A percentile compares a stretch with the other conserved stretches of the same genome.
Conservation (phyloP, 2,888 invertebrate species). For the Tenthredo distinguenda region DNA sequence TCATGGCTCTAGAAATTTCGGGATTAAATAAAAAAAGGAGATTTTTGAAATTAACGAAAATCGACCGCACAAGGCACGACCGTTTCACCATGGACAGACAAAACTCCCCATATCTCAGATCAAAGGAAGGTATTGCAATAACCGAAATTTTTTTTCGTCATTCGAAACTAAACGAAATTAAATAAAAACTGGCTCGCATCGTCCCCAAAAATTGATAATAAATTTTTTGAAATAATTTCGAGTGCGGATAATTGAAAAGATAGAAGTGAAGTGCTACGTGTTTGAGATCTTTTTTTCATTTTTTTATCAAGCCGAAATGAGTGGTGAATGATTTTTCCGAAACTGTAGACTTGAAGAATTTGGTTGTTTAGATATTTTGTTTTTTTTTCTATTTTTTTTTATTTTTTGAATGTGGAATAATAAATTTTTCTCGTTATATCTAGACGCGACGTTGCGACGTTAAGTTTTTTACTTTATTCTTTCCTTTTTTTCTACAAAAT, state of each 20-base stretch:
- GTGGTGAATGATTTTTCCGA: not conserved
- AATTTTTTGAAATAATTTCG: not conserved
- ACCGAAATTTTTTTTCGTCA: no score
- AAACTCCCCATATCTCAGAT: no score
- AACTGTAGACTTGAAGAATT: not conserved
- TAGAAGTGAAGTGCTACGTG: no score
- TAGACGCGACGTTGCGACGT: not conserved
- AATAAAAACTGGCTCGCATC: no score
- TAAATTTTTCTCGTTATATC: not conserved
- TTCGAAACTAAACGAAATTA: no score
- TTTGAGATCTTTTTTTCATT: no score
- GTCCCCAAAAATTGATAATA: not conserved
- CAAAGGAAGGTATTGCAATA: no score
- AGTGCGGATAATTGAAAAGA: no score
- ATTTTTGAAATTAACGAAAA: no score
- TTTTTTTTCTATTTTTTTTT: not conserved
- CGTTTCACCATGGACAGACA: no score
- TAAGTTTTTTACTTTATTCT: not conserved
- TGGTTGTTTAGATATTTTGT: not conserved
- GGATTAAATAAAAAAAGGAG: not conserved
- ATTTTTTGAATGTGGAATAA: not conserved
- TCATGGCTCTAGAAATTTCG: not conserved
- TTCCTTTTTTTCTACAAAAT: constrained; percentile 71
- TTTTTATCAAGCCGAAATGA: not conserved
- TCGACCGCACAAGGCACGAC: no score